Conservation (phyloP, 2,888 invertebrate genomes). For the Drosophila nigricruria region DNA sequence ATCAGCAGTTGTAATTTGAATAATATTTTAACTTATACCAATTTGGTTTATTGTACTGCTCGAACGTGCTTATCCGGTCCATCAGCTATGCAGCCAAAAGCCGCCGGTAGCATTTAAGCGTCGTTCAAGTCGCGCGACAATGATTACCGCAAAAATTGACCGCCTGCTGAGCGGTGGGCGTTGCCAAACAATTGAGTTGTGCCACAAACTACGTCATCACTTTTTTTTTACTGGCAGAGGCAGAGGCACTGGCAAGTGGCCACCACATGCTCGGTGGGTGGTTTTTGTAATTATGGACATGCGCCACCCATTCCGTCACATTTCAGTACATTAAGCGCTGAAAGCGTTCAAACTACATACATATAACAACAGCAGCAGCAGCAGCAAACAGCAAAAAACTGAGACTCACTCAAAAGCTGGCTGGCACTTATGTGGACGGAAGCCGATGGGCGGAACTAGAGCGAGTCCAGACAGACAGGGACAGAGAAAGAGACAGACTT, state of each 20-base stretch:
- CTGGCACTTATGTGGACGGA: constrained; percentile 75
- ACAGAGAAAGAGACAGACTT: constrained; percentile 51
- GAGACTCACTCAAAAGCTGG: constrained; percentile 31
- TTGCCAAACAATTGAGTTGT: constrained; percentile 76
- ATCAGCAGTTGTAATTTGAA: constrained; percentile 3
- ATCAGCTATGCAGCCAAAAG: constrained; percentile 32
- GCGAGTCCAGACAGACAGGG: constrained; percentile 73
- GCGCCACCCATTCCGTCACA: constrained; percentile 64
- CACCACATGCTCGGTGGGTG: constrained; percentile 58
- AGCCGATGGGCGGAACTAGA: constrained; percentile 80
- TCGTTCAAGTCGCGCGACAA: constrained; percentile 41
- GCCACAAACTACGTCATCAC: constrained; percentile 79
- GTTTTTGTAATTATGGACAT: constrained; percentile 80
- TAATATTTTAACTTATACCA: neutral
- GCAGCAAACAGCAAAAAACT: constrained; percentile 49
- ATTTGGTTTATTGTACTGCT: neutral
- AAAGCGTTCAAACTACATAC: constrained; percentile 47
- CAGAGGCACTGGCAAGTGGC: constrained; percentile 28
- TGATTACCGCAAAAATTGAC: constrained; percentile 66
- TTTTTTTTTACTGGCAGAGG: constrained; percentile 61
- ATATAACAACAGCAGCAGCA: constrained; percentile 31
- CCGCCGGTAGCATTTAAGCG: constrained; percentile 50
- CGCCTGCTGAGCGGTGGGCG: constrained; percentile 72
- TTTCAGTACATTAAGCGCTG: constrained; percentile 53
- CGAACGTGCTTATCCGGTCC: constrained; percentile 1